Evolutionary conservation across 2,797 vertebrate species (phyloP).

Genomic region (Megaceryle alcyon): DNA sequence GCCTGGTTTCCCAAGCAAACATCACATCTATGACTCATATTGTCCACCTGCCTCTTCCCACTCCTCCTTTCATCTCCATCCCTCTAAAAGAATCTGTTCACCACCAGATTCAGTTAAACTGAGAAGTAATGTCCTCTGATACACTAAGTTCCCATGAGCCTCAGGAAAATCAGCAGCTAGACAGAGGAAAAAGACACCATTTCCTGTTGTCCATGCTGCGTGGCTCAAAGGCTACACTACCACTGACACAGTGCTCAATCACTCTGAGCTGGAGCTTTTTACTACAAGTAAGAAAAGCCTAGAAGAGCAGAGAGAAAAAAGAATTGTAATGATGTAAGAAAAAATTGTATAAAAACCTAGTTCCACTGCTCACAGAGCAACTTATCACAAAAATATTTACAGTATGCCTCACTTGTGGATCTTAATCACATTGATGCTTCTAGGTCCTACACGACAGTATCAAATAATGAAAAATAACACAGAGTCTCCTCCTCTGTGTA

Average conservation of each 20-base stretch:
- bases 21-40: neutral
- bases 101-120: neutral
- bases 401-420: fast-evolving
- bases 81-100: neutral
- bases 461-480: neutral
- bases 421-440: neutral
- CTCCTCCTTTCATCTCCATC: neutral
- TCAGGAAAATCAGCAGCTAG: neutral
- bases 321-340: neutral
- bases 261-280: neutral
- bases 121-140: neutral
- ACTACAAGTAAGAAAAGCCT: neutral
- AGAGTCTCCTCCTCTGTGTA: neutral
- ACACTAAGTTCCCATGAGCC: neutral
- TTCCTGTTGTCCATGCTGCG: neutral
- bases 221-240: neutral
- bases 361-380: neutral
- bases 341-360: neutral
- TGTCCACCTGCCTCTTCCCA: neutral
- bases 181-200: neutral
- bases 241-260: neutral
- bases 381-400: neutral
- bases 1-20: neutral
- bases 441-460: neutral
- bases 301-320: neutral